These are phyloP conservation scores for Urocyon cinereoargenteus DNA, from an alignment of 2,797 vertebrate genomes.

Conservation along the genomic window DNA sequence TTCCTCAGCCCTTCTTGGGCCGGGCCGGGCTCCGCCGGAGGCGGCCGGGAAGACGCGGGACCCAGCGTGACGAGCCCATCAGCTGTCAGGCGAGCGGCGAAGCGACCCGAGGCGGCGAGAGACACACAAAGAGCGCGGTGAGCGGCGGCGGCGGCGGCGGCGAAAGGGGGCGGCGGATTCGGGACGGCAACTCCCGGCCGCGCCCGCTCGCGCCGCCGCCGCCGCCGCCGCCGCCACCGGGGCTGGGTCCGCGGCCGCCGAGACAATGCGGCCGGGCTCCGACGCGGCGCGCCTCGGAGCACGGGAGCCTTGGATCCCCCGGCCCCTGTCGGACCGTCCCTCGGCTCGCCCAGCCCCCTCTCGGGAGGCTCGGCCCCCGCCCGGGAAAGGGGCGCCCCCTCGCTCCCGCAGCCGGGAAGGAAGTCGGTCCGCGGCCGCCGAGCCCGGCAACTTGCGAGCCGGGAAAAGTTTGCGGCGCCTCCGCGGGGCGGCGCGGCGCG, in stretches of 20 bases:
- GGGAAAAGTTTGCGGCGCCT: conserved; percentile 77
- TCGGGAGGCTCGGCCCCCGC: background rate
- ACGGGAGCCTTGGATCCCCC: background rate
- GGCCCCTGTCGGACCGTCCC: background rate
- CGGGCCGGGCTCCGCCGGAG: background rate
- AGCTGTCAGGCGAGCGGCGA: conserved; percentile 72
- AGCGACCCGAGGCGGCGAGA: conserved; percentile 17
- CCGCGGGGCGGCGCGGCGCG: conserved; percentile 47
- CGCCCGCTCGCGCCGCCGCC: background rate
- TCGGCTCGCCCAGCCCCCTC: background rate
- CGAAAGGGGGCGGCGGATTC: conserved; percentile 40
- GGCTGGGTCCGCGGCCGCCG: conserved; percentile 32
- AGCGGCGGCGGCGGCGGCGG: conserved; percentile 76
- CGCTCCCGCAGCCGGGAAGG: background rate
- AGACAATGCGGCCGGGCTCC: conserved; percentile 65
- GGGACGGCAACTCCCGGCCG: background rate
- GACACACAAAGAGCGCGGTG: conserved; percentile 88
- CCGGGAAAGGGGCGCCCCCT: background rate
- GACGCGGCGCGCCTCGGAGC: background rate
- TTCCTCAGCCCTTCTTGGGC: background rate
- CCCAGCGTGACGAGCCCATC: conserved; percentile 19
- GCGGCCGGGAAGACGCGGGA: background rate
- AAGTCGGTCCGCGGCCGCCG: background rate
- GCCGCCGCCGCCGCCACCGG: background rate
- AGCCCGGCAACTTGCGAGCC: conserved; percentile 60